Percentiles rank a stretch among this genome's conserved stretches.
These are phyloP conservation scores for Periophthalmodon schlosseri DNA, from an alignment of 2,113 vertebrate species.

Conservation along the genomic window DNA sequence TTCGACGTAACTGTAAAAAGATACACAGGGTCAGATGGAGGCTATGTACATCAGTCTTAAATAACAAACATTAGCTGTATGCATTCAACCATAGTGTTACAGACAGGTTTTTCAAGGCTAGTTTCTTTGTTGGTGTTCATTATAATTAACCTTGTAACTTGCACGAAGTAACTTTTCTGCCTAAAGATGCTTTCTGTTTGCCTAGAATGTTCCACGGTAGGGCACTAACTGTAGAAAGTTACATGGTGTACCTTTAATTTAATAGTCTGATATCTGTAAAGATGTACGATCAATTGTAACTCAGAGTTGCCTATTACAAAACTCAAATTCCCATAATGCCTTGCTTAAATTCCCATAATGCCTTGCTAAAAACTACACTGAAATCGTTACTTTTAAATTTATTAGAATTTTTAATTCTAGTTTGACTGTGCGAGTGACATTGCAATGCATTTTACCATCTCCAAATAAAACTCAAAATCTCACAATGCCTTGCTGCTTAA, in stretches of 20 bases:
- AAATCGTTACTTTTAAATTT: no score
- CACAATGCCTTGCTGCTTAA: conserved; percentile 1
- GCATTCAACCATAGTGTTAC: background rate
- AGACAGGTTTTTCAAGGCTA: background rate
- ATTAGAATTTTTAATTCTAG: no score
- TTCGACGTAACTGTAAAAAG: conserved; percentile 3
- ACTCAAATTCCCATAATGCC: background rate
- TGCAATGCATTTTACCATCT: conserved; percentile 51
- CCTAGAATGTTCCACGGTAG: background rate
- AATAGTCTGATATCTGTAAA: no score
- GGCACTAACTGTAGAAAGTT: background rate
- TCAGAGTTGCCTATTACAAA: no score
- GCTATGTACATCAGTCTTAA: background rate
- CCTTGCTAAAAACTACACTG: no score
- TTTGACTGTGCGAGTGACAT: conserved; percentile 15
- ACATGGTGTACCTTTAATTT: background rate
- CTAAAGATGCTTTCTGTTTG: background rate
- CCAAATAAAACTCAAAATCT: conserved; percentile 20
- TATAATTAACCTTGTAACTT: background rate
- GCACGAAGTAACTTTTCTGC: no score
- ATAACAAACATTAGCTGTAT: background rate
- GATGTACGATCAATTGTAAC: no score
- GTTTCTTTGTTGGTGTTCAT: background rate
- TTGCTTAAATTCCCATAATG: background rate
- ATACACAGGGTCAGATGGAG: conserved; percentile 1